Base-by-base conservation (phyloP, 2,888 invertebrate genomes). In the Cantharis flavilabris region DNA sequence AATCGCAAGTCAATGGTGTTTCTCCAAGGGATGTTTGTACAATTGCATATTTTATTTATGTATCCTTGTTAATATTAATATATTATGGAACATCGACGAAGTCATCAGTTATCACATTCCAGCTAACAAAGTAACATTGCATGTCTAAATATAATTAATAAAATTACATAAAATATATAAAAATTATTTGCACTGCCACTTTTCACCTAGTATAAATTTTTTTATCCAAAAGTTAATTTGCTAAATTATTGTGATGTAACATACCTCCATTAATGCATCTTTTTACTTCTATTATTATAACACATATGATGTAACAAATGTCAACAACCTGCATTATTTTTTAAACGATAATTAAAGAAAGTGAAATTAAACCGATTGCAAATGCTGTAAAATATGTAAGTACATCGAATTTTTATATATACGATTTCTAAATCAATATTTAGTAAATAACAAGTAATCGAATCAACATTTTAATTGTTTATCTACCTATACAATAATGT, bases 361-460 rank as follows among this genome's bases (percentile, higher is more conserved):
- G 72, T 67, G 18, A 23, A 71, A 63, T 71, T 63, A 16, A 71
- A 62, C 13, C 49, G 11, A 67, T 33, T 23, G 63, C 26, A 33
- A 65, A 23, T 67, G 20, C 13, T 23, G 65, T 26, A 23, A 67
- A 67, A 67, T 23, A 67, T 33, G 33, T 18, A 49, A 28, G 65
- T 67, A 72, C 33, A 49, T 67, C 65, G 13, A 26, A 20, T 20
- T 65, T 20, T 13, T 71, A 71, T 71, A 33, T 72, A 33, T n/a
- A 16, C 23, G 67, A 72, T 72, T 72, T 72, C 72, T 72, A 72
- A 67, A 67, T 63, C 64, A 72, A 72, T 72, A 72, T 49, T 72
- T 64, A 7, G 65, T 26, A 72, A 30, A 65, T 72, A 72, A 72
- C n/a, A 10, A 11, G 16, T 20, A 65, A 65, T 28, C 16, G 30